Evolutionary conservation across 2,113 vertebrate species (phyloP).

Genomic region (Chiloscyllium plagiosum): DNA sequence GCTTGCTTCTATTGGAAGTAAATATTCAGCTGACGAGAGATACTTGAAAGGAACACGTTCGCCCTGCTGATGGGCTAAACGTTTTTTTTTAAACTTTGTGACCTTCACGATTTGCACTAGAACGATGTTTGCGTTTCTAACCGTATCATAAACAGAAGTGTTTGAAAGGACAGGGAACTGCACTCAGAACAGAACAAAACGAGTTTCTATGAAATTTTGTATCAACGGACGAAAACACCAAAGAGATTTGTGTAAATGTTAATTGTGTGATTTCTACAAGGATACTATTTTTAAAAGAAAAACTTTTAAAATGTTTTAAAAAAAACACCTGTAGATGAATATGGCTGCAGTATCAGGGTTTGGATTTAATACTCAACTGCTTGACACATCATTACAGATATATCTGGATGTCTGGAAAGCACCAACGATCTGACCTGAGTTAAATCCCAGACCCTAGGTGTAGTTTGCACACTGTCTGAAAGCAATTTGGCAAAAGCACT

Average conservation of each 20-base stretch:
- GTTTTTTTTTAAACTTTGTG: slow-evolving; percentile 65
- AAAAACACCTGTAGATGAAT: slow-evolving; percentile 31
- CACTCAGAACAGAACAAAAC: slow-evolving; percentile 63
- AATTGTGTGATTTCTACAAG: slow-evolving; percentile 32
- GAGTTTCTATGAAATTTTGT: slow-evolving; percentile 31
- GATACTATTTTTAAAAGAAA: slow-evolving; percentile 30
- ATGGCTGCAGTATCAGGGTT: slow-evolving; percentile 47
- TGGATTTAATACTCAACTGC: slow-evolving; percentile 49
- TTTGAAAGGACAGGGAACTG: slow-evolving; percentile 70
- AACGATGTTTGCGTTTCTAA: slow-evolving; percentile 79
- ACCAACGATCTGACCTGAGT: not conserved
- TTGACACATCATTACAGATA: slow-evolving; percentile 44
- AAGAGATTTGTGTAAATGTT: slow-evolving; percentile 36
- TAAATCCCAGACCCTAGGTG: slow-evolving; percentile 8
- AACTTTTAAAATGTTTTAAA: not conserved
- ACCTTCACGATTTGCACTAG: slow-evolving; percentile 98
- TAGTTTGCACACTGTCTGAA: slow-evolving; percentile 34
- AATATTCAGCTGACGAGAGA: slow-evolving; percentile 77
- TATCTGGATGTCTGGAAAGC: slow-evolving; percentile 15
- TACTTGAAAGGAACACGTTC: slow-evolving; percentile 99
- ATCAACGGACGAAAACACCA: slow-evolving; percentile 21
- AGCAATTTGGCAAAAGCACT: slow-evolving; percentile 35
- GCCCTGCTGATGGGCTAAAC: slow-evolving; percentile 95
- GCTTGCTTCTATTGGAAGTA: slow-evolving; percentile 71
- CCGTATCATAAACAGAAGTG: slow-evolving; percentile 75